phyloP scores from a whole-genome alignment of 2,113 vertebrate species.

The Xenotilapia leptura region DNA sequence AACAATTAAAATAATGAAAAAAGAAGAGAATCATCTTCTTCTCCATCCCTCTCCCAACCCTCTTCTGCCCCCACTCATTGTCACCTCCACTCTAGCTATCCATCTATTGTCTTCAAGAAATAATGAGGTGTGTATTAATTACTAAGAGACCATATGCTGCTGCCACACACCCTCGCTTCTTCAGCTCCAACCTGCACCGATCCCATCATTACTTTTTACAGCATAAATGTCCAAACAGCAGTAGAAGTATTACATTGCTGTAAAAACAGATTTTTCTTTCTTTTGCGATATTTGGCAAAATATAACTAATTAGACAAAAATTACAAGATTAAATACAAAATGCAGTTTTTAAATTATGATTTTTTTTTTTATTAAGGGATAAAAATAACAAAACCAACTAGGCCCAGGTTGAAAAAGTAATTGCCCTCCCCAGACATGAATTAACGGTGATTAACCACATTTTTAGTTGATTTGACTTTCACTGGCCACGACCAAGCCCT shows the following conservation, averaged over 20 bases:
- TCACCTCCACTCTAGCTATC: constrained; percentile 12
- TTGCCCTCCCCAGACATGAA: not conserved
- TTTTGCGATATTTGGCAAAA: not conserved
- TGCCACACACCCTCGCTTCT: not conserved
- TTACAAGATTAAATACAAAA: not conserved
- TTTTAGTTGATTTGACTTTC: not conserved
- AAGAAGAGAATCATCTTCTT: not conserved
- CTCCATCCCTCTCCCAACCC: not conserved
- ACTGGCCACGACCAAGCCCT: not conserved
- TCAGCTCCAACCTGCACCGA: not conserved
- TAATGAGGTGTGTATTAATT: constrained; percentile 57
- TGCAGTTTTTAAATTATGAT: not conserved
- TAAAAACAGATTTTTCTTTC: not conserved
- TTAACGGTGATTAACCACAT: not conserved
- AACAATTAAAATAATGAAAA: not conserved
- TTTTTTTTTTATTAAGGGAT: not conserved
- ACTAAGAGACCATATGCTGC: constrained; percentile 24
- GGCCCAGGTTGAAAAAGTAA: not conserved
- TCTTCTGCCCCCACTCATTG: not conserved
- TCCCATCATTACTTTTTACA: not conserved
- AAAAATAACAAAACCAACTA: not conserved
- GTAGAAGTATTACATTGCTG: not conserved
- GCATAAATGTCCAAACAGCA: not conserved
- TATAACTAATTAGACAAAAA: not conserved
- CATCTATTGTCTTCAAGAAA: constrained; percentile 38